phyloP scores from a whole-genome alignment of 2,888 invertebrate species.

The Machimus atricapillus region DNA sequence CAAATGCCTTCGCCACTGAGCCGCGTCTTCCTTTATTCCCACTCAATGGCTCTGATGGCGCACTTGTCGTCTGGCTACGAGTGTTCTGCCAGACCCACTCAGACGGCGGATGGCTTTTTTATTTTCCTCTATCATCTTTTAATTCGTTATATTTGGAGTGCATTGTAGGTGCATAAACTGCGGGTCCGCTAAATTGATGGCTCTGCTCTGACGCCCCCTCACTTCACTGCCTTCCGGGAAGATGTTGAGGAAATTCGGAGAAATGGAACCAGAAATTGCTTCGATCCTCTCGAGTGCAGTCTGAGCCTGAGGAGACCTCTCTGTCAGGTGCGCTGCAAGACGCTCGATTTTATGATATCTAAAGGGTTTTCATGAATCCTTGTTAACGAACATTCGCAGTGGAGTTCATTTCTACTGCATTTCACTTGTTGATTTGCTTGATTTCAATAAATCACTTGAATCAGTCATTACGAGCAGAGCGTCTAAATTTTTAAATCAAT shows the following conservation, averaged over 20 bases:
- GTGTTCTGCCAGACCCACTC: slow-evolving; percentile 33
- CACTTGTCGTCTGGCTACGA: slow-evolving; percentile 39
- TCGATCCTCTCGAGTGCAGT: background rate
- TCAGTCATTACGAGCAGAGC: background rate
- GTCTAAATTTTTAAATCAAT: background rate
- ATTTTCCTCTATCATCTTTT: slow-evolving; percentile 23
- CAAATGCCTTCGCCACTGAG: slow-evolving; percentile 33
- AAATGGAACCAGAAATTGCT: background rate
- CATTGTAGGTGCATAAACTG: slow-evolving; percentile 10
- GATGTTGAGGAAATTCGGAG: background rate
- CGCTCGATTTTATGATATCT: background rate
- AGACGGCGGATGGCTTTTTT: slow-evolving; percentile 20
- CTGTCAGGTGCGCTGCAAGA: background rate
- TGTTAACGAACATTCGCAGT: background rate
- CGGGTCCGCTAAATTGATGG: background rate
- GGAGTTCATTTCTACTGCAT: background rate
- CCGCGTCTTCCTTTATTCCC: slow-evolving; percentile 25
- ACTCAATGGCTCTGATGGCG: slow-evolving; percentile 28
- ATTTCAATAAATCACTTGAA: background rate
- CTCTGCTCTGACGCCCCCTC: background rate
- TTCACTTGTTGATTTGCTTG: background rate
- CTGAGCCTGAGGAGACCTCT: background rate
- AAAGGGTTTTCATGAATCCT: background rate
- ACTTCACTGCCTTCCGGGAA: background rate
- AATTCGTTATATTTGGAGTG: slow-evolving; percentile 22